Base-by-base conservation (phyloP, 1,140 invertebrate genomes). In the Lordiphosa stackelbergi region DNA sequence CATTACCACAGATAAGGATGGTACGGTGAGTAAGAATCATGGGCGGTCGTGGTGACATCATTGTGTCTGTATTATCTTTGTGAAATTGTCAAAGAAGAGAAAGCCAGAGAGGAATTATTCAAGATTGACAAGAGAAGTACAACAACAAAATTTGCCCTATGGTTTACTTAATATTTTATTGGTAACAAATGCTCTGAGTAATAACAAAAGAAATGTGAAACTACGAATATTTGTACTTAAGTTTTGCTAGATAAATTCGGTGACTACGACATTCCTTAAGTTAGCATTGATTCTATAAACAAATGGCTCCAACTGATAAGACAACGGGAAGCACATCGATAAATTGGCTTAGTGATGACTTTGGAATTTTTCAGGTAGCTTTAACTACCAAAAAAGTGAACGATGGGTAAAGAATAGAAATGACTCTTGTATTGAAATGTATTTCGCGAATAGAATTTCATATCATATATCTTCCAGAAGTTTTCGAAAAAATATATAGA, bases 1-100 rank as follows among this genome's bases (percentile, higher is more conserved):
- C 36, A 85, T 88, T 55, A 48, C 34, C 11, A 12, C 13, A n/a
- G 85, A 86, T 77, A 87, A 69, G 57, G 71, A 78, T 48, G 46
- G 51, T 7, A 41, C 47, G 72, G 85, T 86, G 58, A 86, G 85
- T 85, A 36, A 42, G 13, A n/a, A 13, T 36, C 9, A n/a, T 16
- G 8, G 19, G 31, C 5, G 28, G 28, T 16, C 9, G 36, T 7
- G 40, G 34, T 77, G 75, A 81, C 58, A 62, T 81, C 66, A 81
- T 78, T 28, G 45, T 13, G 2, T 41, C 2, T 24, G n/a, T 19
- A 47, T 63, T 53, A 31, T 24, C 22, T 24, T 5, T 24, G 22
- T 24, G 22, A 24, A 24, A 24, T 24, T 24, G 22, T 24, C 4
- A 1, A 31, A 31, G 5, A 6, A 4, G 0, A 7, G 6, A 28